Conservation (phyloP, 2,113 vertebrate species). For the Hypocryptadius cinnamomeus region DNA sequence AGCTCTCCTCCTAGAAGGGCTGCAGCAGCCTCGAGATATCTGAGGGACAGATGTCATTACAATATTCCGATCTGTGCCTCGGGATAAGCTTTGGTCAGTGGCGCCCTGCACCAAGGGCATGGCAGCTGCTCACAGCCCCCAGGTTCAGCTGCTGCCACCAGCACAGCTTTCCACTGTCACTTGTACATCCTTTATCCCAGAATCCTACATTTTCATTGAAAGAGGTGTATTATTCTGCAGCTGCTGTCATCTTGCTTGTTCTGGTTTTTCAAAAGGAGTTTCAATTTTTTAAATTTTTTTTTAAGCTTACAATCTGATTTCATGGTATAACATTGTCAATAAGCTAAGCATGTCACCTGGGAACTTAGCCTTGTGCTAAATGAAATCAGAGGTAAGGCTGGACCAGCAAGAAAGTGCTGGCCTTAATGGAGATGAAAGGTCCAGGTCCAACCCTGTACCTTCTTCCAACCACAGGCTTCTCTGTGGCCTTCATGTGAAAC, state of each 20-base stretch:
- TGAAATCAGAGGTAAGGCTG: background rate
- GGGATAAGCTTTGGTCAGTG: background rate
- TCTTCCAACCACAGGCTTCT: background rate
- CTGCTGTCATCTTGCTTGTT: background rate
- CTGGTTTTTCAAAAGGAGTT: background rate
- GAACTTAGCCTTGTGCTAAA: background rate
- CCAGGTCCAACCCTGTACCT: background rate
- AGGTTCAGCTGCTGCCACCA: fast-evolving
- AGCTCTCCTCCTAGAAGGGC: background rate
- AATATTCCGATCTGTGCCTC: background rate
- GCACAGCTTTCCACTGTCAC: background rate
- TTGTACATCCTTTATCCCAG: background rate
- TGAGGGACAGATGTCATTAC: background rate
- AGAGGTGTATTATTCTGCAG: background rate
- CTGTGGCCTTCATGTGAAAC: background rate
- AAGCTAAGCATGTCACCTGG: background rate
- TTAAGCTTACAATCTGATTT: background rate
- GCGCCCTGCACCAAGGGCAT: fast-evolving
- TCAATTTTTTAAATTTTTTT: background rate
- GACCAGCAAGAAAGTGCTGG: background rate
- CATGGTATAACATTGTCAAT: background rate
- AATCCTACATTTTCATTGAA: background rate
- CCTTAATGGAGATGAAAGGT: background rate
- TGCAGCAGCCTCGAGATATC: background rate
- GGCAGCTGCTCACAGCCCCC: background rate